Conservation (phyloP, 2,113 vertebrate species). For the Lasiurus borealis region DNA sequence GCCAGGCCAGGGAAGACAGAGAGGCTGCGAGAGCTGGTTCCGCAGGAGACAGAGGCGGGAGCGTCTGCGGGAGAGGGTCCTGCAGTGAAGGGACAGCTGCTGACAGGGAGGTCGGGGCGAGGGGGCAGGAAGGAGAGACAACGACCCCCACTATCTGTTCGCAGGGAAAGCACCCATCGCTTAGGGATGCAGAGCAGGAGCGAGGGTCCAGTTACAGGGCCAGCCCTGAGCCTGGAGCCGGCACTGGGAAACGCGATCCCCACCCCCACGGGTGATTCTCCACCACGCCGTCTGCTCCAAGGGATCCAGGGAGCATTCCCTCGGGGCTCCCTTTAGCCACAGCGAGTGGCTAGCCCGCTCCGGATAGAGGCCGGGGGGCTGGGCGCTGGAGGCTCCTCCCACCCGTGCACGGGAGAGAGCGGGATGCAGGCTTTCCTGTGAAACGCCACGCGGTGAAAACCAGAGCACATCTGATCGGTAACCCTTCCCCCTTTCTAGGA, state of each 20-base stretch:
- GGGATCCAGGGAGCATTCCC: too few species aligned
- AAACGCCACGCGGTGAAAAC: not conserved
- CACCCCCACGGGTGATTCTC: accelerated
- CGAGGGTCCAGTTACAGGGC: not conserved
- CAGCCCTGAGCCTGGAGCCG: not conserved
- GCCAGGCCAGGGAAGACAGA: too few species aligned
- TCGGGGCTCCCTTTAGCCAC: not conserved
- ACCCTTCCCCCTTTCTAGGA: not conserved
- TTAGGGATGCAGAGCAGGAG: not conserved
- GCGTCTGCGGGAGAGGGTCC: not conserved
- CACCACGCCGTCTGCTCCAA: accelerated
- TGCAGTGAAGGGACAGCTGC: not conserved
- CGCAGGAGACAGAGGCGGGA: not conserved
- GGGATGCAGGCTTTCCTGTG: not conserved
- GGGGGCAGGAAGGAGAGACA: too few species aligned
- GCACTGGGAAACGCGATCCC: not conserved
- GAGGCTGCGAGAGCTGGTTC: too few species aligned
- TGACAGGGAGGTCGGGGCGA: too few species aligned
- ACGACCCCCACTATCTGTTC: not conserved
- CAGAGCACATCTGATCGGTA: not conserved
- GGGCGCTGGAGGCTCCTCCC: not conserved
- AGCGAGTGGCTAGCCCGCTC: not conserved
- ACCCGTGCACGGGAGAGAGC: not conserved
- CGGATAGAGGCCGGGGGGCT: not conserved
- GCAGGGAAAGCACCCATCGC: not conserved